Conservation (phyloP, 2,113 vertebrate species). For the Isichthys henryi region DNA sequence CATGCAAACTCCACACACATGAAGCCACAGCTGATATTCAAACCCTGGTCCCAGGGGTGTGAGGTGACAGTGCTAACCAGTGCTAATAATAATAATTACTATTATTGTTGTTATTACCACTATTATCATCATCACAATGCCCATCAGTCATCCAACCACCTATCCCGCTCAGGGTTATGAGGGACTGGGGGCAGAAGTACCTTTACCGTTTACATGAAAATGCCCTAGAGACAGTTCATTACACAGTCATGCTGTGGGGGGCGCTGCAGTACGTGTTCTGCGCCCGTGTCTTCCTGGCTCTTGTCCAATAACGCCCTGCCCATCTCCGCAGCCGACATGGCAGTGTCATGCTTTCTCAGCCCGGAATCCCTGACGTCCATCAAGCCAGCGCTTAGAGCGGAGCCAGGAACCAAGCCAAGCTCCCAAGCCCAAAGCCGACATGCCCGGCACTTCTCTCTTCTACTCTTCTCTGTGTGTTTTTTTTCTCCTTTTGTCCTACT, state of each 20-base stretch:
- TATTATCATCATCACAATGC: background rate
- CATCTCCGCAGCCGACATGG: background rate
- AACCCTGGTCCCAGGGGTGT: background rate
- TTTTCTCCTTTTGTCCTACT: constrained; percentile 4
- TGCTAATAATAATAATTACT: background rate
- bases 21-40: background rate
- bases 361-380: background rate
- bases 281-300: background rate
- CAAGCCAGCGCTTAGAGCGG: background rate
- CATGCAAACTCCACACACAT: background rate
- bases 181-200: background rate
- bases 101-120: too few relatives aligned
- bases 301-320: background rate
- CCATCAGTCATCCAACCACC: background rate
- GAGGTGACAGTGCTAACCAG: background rate
- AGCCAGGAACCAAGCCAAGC: too few relatives aligned
- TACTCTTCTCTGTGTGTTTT: background rate
- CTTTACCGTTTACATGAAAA: background rate
- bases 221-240: background rate
- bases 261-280: background rate
- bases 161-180: background rate
- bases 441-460: background rate
- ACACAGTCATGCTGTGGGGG: background rate
- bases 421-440: background rate
- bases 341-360: background rate